Evolutionary conservation across 2,888 invertebrate genomes (phyloP), one percentile per base, ranked within the genome.

Genomic region (Zygothrica quintamaculata): DNA sequence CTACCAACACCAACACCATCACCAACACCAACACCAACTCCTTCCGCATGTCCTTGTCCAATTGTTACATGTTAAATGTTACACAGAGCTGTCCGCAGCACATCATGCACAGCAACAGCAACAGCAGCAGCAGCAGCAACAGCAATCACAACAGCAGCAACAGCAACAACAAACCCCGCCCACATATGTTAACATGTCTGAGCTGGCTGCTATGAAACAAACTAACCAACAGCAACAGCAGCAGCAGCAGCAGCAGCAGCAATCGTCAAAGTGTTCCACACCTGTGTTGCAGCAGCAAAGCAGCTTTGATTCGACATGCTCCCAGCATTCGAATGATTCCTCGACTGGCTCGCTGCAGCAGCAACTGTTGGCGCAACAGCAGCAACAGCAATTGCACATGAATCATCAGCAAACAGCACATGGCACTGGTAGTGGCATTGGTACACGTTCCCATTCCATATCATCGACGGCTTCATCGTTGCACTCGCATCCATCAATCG

Each of bases 111-210:
- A 89, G 69, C 86, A 80, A 55, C 74, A 76, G 3, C 71, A 78
- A 5, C 77, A 75, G 42, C 85, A 77, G 36, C 86, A 80, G 56
- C 74, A 76, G 3, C 71, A 78, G 7, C 77, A 75, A 43, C 85
- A 77, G 36, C 84, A 76, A 47, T 71, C 70, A 48, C 88, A 77
- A 33, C 68, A 68, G 12, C 74, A 75, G 29, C 80, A 74, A 25
- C 74, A 72, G 37, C 77, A 77, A 37, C 85, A 79, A 29, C 80
- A 77, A 44, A 87, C 84, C 37, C 95, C 95, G 91, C 97, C 97
- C 16, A 93, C 97, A 87, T 97, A 97, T 91, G 97, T 97, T 85
- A 97, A 97, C 90, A 96, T 97, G 96, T 96, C 96, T 71, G 97
- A 97, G 90, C 91, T 97, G 89, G 96, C 96, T 37, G 96, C 96